phyloP scores from a whole-genome alignment of 2,113 vertebrate genomes.

The Odocoileus virginianus region DNA sequence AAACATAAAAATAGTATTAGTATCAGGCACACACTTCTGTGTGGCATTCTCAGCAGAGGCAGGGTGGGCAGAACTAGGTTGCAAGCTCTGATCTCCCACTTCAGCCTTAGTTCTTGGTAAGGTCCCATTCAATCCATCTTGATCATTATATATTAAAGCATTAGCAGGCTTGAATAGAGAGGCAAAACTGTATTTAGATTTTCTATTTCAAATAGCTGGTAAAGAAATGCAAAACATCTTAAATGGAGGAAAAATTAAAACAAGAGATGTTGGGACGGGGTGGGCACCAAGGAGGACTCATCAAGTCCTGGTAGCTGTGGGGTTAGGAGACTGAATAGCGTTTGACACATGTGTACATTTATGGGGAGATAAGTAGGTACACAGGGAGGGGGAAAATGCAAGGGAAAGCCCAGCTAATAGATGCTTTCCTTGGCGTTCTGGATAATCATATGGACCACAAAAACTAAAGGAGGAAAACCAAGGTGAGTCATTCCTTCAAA shows the following conservation, averaged over 20 bases:
- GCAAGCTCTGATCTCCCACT: neutral
- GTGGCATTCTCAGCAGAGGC: neutral
- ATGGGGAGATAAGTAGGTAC: neutral
- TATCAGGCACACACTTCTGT: neutral
- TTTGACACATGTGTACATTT: neutral
- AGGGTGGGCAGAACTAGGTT: neutral
- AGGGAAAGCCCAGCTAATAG: neutral
- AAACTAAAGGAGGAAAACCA: neutral
- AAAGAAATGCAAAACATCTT: neutral
- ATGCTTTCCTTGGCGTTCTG: neutral
- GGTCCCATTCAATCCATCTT: neutral
- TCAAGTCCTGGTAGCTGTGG: neutral
- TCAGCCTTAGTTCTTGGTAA: neutral
- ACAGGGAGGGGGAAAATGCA: neutral
- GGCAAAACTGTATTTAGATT: neutral
- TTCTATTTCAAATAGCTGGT: neutral
- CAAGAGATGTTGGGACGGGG: neutral
- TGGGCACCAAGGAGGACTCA: neutral
- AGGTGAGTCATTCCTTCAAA: neutral
- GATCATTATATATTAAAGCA: neutral
- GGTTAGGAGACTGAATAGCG: neutral
- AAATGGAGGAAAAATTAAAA: neutral
- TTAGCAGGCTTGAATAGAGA: neutral
- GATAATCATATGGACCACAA: neutral
- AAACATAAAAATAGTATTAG: slow-evolving; percentile 52